Base-by-base conservation (phyloP, 2,113 vertebrate species). In the Eulemur macaco region DNA sequence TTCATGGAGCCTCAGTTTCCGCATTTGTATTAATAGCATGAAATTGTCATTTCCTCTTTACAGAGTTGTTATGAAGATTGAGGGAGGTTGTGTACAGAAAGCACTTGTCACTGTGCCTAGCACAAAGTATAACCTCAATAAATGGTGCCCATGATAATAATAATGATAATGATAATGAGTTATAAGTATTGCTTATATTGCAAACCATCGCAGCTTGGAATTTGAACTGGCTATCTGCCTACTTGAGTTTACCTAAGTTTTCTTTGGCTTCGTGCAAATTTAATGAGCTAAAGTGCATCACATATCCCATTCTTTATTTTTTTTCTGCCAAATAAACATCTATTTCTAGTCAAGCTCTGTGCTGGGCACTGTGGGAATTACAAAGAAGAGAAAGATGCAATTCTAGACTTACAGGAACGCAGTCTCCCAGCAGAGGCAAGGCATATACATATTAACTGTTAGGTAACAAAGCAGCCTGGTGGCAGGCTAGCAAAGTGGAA, bases 1-100 rank as follows among this genome's bases (percentile, higher is more conserved):
- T 87, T 89, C 20, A 58, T 85, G 96, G 52, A 77, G 50, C 58
- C 73, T 88, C 76, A 85, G 54, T 96, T 96, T 95, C n/a, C 54
- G 90, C 47, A 52, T 80, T 69, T 91, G 12, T 54, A 56, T 56
- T 56, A 56, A 56, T 56, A 88, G 10, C 68, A 91, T 58, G 60
- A 87, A 34, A 86, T 11, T 54, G 31, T 69, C 18, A 63, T 87
- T 89, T 92, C 39, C 52, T 95, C 39, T 91, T 63, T 89, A 23
- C 9, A 71, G 50, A 54, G 34, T n/a, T 63, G n/a, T 91, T 95
- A 47, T 8, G 45, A 86, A 90, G 63, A 89, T 80, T n/a, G 76
- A 52, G 63, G 17, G 47, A 52, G 29, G 54, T 63, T 31, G 54
- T 47, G 10, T 34, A 84, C 18, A 11, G 37, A 96, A 91, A 74